Conservation (phyloP, 2,797 vertebrate species). For the Argya squamiceps region DNA sequence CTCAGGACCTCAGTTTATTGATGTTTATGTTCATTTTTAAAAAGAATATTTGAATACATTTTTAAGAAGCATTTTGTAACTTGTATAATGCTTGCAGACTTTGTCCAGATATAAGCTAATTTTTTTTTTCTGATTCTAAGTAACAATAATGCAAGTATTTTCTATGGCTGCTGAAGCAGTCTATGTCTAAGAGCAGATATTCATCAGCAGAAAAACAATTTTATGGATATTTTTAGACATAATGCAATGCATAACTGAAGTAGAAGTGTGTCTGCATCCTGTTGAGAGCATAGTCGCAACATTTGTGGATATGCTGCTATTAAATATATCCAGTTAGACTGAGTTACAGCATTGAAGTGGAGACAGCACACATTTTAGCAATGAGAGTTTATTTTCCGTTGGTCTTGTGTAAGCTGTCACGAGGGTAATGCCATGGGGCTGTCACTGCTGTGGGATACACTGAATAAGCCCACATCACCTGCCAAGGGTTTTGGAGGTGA, state of each 20-base stretch:
- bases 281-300: not conserved
- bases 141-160: constrained; percentile 86
- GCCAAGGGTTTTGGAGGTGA: not conserved
- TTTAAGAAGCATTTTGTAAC: constrained; percentile 52
- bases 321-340: not conserved
- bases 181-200: constrained; percentile 59
- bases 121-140: constrained; percentile 83
- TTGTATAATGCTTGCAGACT: constrained; percentile 82
- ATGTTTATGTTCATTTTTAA: not conserved
- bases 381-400: not conserved
- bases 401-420: not conserved
- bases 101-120: constrained; percentile 83
- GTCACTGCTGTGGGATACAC: not conserved
- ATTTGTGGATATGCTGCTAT: not conserved
- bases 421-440: not conserved
- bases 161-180: constrained; percentile 86
- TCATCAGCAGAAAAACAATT: not conserved
- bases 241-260: not conserved
- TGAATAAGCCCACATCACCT: not conserved
- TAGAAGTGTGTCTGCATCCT: not conserved
- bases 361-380: not conserved
- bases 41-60: not conserved
- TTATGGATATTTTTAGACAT: not conserved
- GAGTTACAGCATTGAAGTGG: not conserved
- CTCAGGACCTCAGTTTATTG: not conserved